Evolutionary conservation across 2,797 vertebrate genomes (phyloP).

Genomic region (Amniataba percoides): DNA sequence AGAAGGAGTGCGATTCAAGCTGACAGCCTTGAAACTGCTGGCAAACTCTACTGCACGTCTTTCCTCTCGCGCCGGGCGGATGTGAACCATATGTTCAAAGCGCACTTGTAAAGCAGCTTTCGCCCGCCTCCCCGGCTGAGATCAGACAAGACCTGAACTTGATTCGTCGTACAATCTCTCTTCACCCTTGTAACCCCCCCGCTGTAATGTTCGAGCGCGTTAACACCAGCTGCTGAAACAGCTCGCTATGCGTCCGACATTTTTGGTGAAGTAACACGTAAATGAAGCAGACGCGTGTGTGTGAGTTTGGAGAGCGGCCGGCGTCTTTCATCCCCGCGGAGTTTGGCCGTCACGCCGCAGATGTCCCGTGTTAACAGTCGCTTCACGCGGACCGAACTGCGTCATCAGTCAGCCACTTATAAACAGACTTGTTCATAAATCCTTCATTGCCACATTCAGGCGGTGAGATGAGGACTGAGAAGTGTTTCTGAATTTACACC

Average conservation of each 20-base stretch:
- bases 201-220: slow-evolving; percentile 17
- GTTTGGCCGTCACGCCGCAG: slow-evolving; percentile 21
- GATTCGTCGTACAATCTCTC: slow-evolving; percentile 23
- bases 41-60: slow-evolving; percentile 39
- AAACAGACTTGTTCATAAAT: slow-evolving; percentile 22
- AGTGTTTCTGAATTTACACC: neutral
- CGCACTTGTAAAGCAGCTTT: slow-evolving; percentile 58
- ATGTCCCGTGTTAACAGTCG: slow-evolving; percentile 36
- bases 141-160: slow-evolving; percentile 47
- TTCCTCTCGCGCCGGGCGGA: slow-evolving; percentile 34
- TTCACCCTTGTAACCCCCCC: neutral
- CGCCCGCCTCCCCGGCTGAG: slow-evolving; percentile 41
- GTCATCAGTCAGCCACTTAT: slow-evolving; percentile 19
- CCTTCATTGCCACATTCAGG: neutral
- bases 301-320: slow-evolving; percentile 18
- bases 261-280: slow-evolving; percentile 25
- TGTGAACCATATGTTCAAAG: slow-evolving; percentile 58
- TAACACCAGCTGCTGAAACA: slow-evolving; percentile 30
- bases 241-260: neutral
- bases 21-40: slow-evolving; percentile 60
- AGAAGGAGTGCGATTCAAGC: slow-evolving; percentile 14
- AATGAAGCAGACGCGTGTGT: slow-evolving; percentile 42
- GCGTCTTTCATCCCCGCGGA: slow-evolving; percentile 34
- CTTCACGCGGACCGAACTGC: neutral
- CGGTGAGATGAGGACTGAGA: neutral